phyloP scores from a whole-genome alignment of 53 echinoderm and acorn worm genomes.

The Astropecten irregularis region DNA sequence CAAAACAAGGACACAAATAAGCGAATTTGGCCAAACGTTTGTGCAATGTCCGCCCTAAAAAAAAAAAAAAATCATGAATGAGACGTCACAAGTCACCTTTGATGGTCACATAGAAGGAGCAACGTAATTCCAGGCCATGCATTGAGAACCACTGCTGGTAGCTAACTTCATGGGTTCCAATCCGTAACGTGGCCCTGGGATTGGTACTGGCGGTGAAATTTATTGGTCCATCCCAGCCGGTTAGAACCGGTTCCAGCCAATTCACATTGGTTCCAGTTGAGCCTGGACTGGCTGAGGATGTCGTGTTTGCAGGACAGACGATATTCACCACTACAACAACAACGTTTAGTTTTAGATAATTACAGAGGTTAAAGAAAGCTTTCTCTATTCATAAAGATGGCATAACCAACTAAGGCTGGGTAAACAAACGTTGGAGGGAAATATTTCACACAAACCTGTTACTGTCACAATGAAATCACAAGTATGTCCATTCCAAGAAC shows the following conservation, averaged over 20 bases:
- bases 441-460: too few relatives aligned
- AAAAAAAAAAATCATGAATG: background rate
- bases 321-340: background rate
- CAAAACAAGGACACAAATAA: too few relatives aligned
- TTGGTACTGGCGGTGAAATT: background rate
- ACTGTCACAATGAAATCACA: background rate
- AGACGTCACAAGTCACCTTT: background rate
- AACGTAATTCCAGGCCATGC: background rate
- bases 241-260: constrained; percentile 15
- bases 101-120: background rate
- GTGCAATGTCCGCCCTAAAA: background rate
- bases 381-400: too few relatives aligned
- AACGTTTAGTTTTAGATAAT: too few relatives aligned
- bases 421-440: too few relatives aligned
- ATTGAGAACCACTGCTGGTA: background rate
- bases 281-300: background rate
- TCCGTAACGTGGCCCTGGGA: background rate
- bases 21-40: background rate
- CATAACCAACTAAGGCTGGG: too few relatives aligned
- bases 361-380: background rate
- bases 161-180: background rate
- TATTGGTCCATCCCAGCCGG: background rate
- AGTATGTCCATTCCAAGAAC: background rate
- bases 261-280: background rate
- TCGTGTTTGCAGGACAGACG: constrained; percentile 4